These are phyloP conservation scores for Capreolus pygargus DNA, from an alignment of 2,113 vertebrate genomes.

Conservation along the genomic window DNA sequence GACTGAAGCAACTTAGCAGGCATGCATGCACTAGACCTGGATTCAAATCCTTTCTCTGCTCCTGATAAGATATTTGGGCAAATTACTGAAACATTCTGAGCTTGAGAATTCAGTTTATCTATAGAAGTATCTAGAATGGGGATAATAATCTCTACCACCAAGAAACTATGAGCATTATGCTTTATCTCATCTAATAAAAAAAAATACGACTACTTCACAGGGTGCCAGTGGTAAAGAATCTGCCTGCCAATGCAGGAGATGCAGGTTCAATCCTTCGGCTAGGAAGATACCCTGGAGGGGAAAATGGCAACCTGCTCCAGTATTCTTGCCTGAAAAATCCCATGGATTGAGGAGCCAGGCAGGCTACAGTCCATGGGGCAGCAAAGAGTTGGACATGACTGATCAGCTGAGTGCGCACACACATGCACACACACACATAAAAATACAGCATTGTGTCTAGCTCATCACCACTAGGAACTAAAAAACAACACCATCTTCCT, in stretches of 20 bases:
- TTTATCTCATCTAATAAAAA: neutral
- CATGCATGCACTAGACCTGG: neutral
- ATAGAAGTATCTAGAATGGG: neutral
- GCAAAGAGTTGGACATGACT: neutral
- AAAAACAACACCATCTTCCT: neutral
- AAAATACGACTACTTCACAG: neutral
- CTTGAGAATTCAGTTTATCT: neutral
- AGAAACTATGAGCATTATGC: neutral
- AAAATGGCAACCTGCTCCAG: neutral
- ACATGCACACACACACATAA: neutral
- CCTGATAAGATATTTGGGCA: neutral
- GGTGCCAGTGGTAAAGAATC: neutral
- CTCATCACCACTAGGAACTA: neutral
- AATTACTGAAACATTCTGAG: neutral
- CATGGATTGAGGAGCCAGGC: neutral
- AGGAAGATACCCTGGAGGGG: neutral
- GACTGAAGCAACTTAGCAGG: neutral
- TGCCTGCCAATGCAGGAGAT: neutral
- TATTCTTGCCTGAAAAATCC: neutral
- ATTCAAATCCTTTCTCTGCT: neutral
- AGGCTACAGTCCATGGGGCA: neutral
- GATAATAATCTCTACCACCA: neutral
- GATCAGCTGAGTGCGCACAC: accelerated
- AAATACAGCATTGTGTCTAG: neutral
- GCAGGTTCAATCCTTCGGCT: neutral